Evolutionary conservation across 2,888 invertebrate genomes (phyloP), one percentile per base, ranked within the genome.

Genomic region (Oxytorus armatus): DNA sequence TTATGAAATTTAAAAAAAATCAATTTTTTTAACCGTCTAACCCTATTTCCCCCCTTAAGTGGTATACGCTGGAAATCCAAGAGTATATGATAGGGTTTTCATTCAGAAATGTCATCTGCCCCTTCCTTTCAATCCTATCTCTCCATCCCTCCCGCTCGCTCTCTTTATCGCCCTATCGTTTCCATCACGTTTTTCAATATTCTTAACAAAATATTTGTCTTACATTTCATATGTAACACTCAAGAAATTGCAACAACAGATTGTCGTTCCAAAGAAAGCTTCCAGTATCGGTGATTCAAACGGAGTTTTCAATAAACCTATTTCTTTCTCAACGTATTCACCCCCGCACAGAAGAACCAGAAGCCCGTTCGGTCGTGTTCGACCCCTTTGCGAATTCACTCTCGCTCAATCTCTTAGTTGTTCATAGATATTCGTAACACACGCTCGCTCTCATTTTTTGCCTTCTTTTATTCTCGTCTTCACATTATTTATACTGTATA

Each of bases 301-400:
- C 29, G 55, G 55, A 69, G 18, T 74, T 74, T 73, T 65, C 44
- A 55, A 55, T 74, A 65, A 65, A 55, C 33, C 55, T 55, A 42
- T 66, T 66, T 74, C 44, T n/a, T 55, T 44, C 16, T 14, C 11
- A 65, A 21, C 55, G 14, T 14, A 39, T 47, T 42, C 36, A 51
- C 44, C 44, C 44, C 65, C 14, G 16, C 18, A n/a, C n/a, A n/a
- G n/a, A 1, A 44, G 23, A 21, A 42, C 21, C 33, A 10, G 36
- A 33, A 69, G 25, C 68, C 29, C 55, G 55, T 49, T 72, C 33
- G 44, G 55, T 74, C 65, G 73, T 39, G 73, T 39, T 66, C 14
- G 44, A 66, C 65, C 55, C 74, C 66, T 29, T 44, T 47, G 14
- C 36, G 55, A 57, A 36, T 66, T 66, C 33, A 36, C 44, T 36